Conservation (phyloP, 1,140 invertebrate genomes). For the Spodoptera litura region DNA sequence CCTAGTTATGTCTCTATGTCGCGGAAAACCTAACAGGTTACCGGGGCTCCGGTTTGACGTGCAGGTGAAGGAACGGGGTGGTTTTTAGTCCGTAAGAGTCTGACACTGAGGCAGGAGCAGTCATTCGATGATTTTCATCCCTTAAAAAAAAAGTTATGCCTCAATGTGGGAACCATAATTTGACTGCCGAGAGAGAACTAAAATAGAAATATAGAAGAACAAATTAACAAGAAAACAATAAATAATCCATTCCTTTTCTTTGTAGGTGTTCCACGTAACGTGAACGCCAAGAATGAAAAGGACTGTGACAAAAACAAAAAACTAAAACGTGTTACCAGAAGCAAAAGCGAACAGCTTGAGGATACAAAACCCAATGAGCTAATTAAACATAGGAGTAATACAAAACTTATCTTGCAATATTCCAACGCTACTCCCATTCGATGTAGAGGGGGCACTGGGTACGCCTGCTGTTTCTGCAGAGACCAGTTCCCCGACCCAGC, state of each 20-base stretch:
- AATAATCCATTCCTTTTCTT: conserved; percentile 65
- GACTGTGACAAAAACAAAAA: conserved; percentile 53
- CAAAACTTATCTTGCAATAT: conserved; percentile 66
- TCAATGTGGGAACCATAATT: too few species aligned
- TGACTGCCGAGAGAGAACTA: background rate
- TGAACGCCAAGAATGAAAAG: conserved; percentile 45
- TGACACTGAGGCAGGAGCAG: too few species aligned
- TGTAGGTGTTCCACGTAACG: conserved; percentile 64
- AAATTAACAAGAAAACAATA: conserved; percentile 16
- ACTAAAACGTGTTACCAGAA: conserved; percentile 42
- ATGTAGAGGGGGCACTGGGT: conserved; percentile 62
- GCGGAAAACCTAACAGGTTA: too few species aligned
- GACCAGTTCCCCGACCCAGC: conserved; percentile 62
- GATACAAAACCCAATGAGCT: conserved; percentile 55
- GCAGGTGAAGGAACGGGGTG: too few species aligned
- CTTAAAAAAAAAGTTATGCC: too few species aligned
- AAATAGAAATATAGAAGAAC: background rate
- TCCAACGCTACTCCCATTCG: conserved; percentile 74
- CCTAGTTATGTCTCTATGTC: too few species aligned
- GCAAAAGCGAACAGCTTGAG: conserved; percentile 19
- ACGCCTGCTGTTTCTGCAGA: conserved; percentile 68
- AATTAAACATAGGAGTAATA: conserved; percentile 68
- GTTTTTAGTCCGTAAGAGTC: too few species aligned
- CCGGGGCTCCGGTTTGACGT: too few species aligned
- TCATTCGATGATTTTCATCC: too few species aligned